Conservation (phyloP, 2,888 invertebrate genomes). For the Campaea margaritaria region DNA sequence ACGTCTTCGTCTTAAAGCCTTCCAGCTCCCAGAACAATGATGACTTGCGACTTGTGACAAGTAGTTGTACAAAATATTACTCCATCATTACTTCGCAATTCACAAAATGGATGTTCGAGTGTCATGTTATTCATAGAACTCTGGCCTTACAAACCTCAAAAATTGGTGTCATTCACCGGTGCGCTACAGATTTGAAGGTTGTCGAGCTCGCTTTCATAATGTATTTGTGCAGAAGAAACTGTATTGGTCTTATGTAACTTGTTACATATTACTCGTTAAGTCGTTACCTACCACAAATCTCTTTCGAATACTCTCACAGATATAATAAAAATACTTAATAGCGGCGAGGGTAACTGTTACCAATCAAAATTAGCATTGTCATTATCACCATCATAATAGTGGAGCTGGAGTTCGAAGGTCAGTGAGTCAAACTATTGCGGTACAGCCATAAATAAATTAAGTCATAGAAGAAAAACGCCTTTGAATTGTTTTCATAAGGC, state of each 20-base stretch:
- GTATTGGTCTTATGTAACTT: conserved; percentile 18
- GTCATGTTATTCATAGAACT: conserved; percentile 22
- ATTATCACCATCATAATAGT: too few species aligned
- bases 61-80: not conserved
- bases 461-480: too few species aligned
- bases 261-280: not conserved
- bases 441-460: too few species aligned
- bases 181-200: conserved; percentile 43
- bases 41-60: not conserved
- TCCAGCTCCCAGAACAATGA: not conserved
- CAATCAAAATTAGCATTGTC: too few species aligned
- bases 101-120: conserved; percentile 8
- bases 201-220: conserved; percentile 35
- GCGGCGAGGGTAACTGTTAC: too few species aligned
- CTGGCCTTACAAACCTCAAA: conserved; percentile 24
- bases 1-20: too few species aligned
- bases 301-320: not conserved
- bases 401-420: too few species aligned
- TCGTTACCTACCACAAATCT: too few species aligned
- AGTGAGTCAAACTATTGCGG: too few species aligned
- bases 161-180: conserved; percentile 42
- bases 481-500: too few species aligned
- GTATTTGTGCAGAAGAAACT: conserved; percentile 29
- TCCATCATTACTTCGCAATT: conserved; percentile 13
- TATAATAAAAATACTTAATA: too few species aligned